Base-by-base conservation (phyloP, 92 coral and sea anemone genomes). In the Phenganax subtilis region DNA sequence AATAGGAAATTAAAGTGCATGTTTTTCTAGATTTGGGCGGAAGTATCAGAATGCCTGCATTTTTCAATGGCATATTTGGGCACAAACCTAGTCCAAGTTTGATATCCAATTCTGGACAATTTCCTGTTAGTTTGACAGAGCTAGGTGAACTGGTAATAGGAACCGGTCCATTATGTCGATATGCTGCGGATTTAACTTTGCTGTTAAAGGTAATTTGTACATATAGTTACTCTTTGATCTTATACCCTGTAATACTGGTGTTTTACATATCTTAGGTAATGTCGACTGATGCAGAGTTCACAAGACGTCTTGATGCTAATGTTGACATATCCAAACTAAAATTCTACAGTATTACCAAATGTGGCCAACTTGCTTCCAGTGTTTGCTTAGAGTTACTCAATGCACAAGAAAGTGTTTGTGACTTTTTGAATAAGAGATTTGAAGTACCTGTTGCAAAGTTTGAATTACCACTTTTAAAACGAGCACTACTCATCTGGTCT, bases 21-120 rank as follows among this genome's bases (percentile, higher is more conserved):
- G 69, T 25, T 31, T 9, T 77, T 77, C n/a, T 56, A 93, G 98
- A 93, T 63, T 90, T 93, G 70, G 98, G 98, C 57, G 98, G 98
- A 14, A 93, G 98, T 71, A 93, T 93, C 55, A 85, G 98, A 62
- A 93, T 93, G 98, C 98, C 98, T n/a, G 87, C 97, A 6, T 93
- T 93, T 67, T 93, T 93, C 67, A 91, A 90, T 71, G 98, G 98
- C 9, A 87, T 93, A 56, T 93, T 91, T 90, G 98, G 98, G 58
- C 98, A 93, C 87, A 93, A 93, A 75, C 93, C 98, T 10, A 93
- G 97, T 75, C 98, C 98, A 52, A 88, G 91, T 20, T 59, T 87
- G 57, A 97, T 93, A 9, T 96, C 98, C 37, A 93, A 93, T 81
- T 83, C 81, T 76, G 98, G 98, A 14, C 98, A 93, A 86, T 93